These are phyloP conservation scores for Helicolenus hilgendorfi DNA, from an alignment of 2,797 vertebrate genomes.

Conservation along the genomic window DNA sequence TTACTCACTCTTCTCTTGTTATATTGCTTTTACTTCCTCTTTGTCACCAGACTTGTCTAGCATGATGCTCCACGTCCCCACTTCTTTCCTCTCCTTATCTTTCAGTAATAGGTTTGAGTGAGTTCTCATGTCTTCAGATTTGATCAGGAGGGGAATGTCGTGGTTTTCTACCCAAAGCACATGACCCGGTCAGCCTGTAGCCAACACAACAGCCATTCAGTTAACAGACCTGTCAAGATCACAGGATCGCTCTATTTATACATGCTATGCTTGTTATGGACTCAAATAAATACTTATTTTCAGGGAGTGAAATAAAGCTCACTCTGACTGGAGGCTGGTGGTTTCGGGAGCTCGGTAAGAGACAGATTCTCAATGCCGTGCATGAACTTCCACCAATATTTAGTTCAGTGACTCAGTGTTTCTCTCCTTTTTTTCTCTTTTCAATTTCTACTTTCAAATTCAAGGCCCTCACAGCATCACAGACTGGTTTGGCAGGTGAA, in stretches of 20 bases:
- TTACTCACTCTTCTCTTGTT: not conserved
- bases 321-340: not conserved
- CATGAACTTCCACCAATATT: not conserved
- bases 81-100: not conserved
- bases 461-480: not conserved
- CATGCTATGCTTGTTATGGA: not conserved
- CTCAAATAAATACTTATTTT: not conserved
- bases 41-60: not conserved
- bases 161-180: not conserved
- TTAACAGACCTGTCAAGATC: not conserved
- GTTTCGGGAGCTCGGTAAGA: not conserved
- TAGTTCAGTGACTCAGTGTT: not conserved
- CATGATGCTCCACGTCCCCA: not conserved
- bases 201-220: constrained; percentile 15
- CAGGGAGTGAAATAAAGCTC: constrained; percentile 22
- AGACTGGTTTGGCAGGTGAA: not conserved
- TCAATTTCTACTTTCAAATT: not conserved
- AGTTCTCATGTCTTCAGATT: constrained; percentile 10
- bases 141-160: constrained; percentile 13
- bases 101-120: not conserved
- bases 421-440: not conserved
- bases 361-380: not conserved
- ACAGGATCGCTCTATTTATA: constrained; percentile 11
- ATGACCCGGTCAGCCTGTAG: constrained; percentile 5
- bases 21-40: constrained; percentile 8